Evolutionary conservation across 2,113 vertebrate genomes (phyloP), one percentile per base, ranked within the genome.

Genomic region (Corydoras maculifer): DNA sequence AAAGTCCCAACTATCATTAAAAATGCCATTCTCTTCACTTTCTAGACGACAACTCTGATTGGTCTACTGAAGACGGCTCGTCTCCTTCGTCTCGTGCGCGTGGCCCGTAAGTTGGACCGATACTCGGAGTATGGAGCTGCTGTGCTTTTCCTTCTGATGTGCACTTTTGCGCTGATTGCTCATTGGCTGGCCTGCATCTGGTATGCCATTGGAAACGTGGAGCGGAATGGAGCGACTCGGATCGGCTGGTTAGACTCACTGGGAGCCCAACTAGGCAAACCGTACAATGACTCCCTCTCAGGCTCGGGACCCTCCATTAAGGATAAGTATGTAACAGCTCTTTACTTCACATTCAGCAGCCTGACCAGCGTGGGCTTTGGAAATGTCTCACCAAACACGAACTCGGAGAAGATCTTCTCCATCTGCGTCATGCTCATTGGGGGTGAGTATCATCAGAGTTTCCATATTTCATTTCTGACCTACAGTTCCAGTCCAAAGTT

Each of bases 301-400:
- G 85, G 76, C 0, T 82, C 70, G 0, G 93, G 94, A 6, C 93
- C 94, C 4, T 87, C 89, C 81, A 94, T 93, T 81, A 89, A 93
- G 83, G 93, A 95, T 85, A 94, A 93, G 85, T 95, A 95, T 29
- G 91, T 95, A 74, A 95, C 94, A 0, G 93, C 94, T 0, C 92
- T 95, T 10, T 95, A 95, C 89, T 95, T 95, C 88, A 95, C 94
- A 87, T 95, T 95, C 89, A 95, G 94, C 82, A 94, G 93, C 80
- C 91, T 95, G 62, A 95, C 94, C 84, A 95, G 94, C 5, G 93
- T 95, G 0, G 94, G 94, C 79, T 95, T 95, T 0, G 93, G 93
- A 29, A 95, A 94, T 0, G 90, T 95, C n/a, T 95, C 93, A 0
- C 93, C 93, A 72, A 95, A 95, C 87, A 95, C 93, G 84, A 95